Base-by-base conservation (phyloP, 2,797 vertebrate species). In the Benthosema pterotum region DNA sequence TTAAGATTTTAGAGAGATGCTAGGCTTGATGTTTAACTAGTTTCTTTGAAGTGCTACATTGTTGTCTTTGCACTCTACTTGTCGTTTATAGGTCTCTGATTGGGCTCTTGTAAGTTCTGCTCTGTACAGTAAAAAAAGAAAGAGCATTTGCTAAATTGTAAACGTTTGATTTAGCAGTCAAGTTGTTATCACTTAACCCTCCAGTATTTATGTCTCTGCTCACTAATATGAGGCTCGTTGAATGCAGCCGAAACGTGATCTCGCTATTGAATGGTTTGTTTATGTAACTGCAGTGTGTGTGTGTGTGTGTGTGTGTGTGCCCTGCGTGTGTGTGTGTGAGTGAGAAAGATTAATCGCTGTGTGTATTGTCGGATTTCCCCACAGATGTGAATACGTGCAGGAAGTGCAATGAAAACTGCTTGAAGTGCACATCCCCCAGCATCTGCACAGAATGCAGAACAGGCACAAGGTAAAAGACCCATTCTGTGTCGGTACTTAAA, bases 401-500 rank as follows among this genome's bases (percentile, higher is more conserved):
- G 79, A 96, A 93, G 87, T 98, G 97, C 83, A 94, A 85, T 55
- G 95, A 97, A 79, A 96, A 92, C 87, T 99, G 97, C 88, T 92
- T 91, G 83, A 93, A 90, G 0, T 99, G 97, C 87, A 91, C 92
- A 59, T 95, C 95, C 71, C 91, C 88, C 76, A 94, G 93, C 77
- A 92, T 94, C 80, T 99, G 97, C 84, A 97, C 93, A 19, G 95
- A 96, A 91, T 99, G 97, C 89, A 94, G 87, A 88, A 90, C 93
- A 64, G 94, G 94, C 77, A 88, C 95, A 78, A 98, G 97, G 97
- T 99, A 94, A 95, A n/a, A 43, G 65, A 69, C 32, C 32, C 28
- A 32, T 43, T 67, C 74, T 85, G 79, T 48, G 65, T 82, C 79
- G 67, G 69, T 67, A 76, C 82, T 82, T 56, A 79, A 78, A 67